phyloP scores from a whole-genome alignment of 2,888 invertebrate species.

The Drosophila ezoana region DNA sequence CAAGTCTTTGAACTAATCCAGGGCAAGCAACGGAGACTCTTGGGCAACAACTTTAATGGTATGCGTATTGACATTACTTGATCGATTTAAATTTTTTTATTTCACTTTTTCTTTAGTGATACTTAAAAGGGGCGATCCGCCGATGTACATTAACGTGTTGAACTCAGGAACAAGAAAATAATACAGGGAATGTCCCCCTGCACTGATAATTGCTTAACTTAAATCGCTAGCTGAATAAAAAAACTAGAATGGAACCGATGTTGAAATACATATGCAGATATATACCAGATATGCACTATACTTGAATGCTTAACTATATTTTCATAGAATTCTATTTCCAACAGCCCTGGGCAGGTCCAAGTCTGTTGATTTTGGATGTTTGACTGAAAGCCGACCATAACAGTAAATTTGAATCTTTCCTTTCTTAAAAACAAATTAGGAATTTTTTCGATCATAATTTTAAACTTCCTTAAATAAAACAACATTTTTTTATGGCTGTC shows the following conservation, averaged over 20 bases:
- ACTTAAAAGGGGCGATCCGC: slow-evolving; percentile 24
- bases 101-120: slow-evolving; percentile 36
- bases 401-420: background rate
- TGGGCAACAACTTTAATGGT: slow-evolving; percentile 51
- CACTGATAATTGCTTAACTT: no score
- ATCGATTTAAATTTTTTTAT: background rate
- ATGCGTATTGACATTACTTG: background rate
- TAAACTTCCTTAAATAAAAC: background rate
- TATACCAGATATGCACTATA: no score
- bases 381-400: background rate
- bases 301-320: no score
- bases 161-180: background rate
- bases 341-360: no score
- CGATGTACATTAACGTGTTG: slow-evolving; percentile 36
- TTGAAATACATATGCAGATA: no score
- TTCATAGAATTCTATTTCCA: no score
- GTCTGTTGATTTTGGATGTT: no score
- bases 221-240: no score
- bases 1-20: slow-evolving; percentile 44
- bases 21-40: slow-evolving; percentile 15
- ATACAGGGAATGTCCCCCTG: background rate
- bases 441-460: background rate
- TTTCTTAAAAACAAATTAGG: background rate
- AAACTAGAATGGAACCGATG: no score
- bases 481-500: background rate